Evolutionary conservation across 2,113 vertebrate species (phyloP).

Genomic region (Aptenodytes patagonicus): DNA sequence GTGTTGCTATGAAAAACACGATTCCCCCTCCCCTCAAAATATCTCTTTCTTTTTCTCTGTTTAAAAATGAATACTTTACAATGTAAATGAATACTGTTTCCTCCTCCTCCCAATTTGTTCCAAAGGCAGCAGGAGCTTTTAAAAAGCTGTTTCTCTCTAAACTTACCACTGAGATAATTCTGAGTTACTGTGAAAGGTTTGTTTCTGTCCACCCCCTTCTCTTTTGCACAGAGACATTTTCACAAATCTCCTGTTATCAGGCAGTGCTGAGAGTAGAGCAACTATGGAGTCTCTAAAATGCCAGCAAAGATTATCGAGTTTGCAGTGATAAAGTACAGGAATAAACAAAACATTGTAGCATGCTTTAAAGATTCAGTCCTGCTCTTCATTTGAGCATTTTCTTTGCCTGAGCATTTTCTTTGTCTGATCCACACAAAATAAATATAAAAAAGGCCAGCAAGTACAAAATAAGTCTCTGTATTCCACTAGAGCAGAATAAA

Average conservation of each 20-base stretch:
- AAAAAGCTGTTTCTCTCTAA: conserved; percentile 40
- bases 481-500: neutral
- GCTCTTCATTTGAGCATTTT: neutral
- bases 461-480: neutral
- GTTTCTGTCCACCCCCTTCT: neutral
- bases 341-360: neutral
- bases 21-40: neutral
- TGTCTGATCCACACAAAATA: neutral
- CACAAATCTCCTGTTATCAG: conserved; percentile 21
- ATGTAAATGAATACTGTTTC: conserved; percentile 7
- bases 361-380: neutral
- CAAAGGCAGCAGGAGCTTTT: conserved; percentile 1
- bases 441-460: neutral
- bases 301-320: neutral
- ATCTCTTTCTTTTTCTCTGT: neutral
- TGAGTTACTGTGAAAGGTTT: neutral
- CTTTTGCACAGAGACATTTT: neutral
- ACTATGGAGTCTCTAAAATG: neutral
- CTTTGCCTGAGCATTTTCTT: neutral
- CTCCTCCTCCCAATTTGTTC: neutral
- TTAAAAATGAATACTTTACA: conserved; percentile 29
- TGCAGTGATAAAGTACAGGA: neutral
- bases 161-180: conserved; percentile 17
- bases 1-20: conserved; percentile 57
- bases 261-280: neutral